These are phyloP conservation scores for Caenorhabditis sinica DNA, from an alignment of 2,888 invertebrate genomes.

Conservation along the genomic window DNA sequence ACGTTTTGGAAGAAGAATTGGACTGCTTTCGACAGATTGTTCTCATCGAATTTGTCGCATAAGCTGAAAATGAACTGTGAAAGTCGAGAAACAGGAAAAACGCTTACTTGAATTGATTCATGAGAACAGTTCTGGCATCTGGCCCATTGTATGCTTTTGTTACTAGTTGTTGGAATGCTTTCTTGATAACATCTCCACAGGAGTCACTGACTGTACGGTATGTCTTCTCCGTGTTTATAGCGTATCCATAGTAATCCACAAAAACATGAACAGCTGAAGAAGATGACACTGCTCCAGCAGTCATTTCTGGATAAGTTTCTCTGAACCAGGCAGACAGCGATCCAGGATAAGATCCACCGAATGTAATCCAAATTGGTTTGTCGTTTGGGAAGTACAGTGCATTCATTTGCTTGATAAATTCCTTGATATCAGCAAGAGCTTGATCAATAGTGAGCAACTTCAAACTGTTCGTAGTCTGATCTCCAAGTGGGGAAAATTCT, in stretches of 20 bases:
- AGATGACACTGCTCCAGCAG: slow-evolving; percentile 72
- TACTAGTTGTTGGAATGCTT: slow-evolving; percentile 65
- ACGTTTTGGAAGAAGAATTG: slow-evolving; percentile 91
- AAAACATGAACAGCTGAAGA: slow-evolving; percentile 73
- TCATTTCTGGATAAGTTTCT: slow-evolving; percentile 71
- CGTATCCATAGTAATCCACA: slow-evolving; percentile 74
- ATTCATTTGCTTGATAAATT: slow-evolving; percentile 72
- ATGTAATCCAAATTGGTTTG: slow-evolving; percentile 72
- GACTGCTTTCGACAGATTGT: slow-evolving; percentile 83
- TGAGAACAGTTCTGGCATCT: slow-evolving; percentile 42
- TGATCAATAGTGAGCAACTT: slow-evolving; percentile 68
- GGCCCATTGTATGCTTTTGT: slow-evolving; percentile 62
- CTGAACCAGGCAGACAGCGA: slow-evolving; percentile 70
- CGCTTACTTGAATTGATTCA: slow-evolving; percentile 59
- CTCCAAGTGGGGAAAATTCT: slow-evolving; percentile 64
- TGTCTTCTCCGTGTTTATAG: slow-evolving; percentile 73
- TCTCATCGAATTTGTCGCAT: slow-evolving; percentile 66
- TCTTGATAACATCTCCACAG: slow-evolving; percentile 66
- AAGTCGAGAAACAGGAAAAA: neutral
- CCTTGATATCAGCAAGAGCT: slow-evolving; percentile 69
- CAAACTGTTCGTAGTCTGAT: slow-evolving; percentile 59
- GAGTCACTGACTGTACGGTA: slow-evolving; percentile 60
- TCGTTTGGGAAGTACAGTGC: slow-evolving; percentile 63
- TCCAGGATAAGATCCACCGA: slow-evolving; percentile 74
- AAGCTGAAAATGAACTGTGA: slow-evolving; percentile 51